Evolutionary conservation across 2,797 vertebrate genomes (phyloP).

Genomic region (Chelon auratus): DNA sequence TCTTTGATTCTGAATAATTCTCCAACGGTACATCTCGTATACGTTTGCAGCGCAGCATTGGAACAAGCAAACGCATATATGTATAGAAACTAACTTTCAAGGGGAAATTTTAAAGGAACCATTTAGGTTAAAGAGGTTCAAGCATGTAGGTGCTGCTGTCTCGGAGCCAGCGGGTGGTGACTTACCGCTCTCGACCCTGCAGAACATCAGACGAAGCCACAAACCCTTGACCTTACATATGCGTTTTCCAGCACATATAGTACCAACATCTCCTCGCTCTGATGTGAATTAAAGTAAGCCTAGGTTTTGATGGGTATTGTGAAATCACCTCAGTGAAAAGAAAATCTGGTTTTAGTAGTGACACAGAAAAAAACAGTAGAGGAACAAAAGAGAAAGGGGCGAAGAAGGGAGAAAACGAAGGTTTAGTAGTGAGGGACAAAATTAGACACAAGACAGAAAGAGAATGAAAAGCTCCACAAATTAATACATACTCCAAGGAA

Average conservation of each 20-base stretch:
- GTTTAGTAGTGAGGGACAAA: constrained; percentile 27
- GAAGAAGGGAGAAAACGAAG: constrained; percentile 6
- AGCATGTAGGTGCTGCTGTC: constrained; percentile 40
- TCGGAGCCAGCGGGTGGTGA: constrained; percentile 38
- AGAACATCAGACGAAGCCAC: constrained; percentile 29
- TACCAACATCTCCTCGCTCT: constrained; percentile 33
- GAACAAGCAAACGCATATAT: constrained; percentile 13
- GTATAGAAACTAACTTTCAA: constrained; percentile 42
- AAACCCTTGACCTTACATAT: constrained; percentile 40
- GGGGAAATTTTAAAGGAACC: constrained; percentile 28
- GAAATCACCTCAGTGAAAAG: background rate
- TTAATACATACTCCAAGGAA: constrained; percentile 66
- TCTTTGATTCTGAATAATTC: constrained; percentile 48
- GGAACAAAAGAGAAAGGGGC: constrained; percentile 1
- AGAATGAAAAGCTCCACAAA: constrained; percentile 57
- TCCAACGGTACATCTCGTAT: constrained; percentile 14
- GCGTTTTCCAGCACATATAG: constrained; percentile 22
- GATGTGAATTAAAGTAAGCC: constrained; percentile 26
- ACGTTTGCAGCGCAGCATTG: constrained; percentile 10
- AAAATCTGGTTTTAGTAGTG: background rate
- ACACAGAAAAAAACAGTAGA: background rate
- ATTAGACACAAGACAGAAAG: constrained; percentile 40
- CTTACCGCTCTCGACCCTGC: constrained; percentile 49
- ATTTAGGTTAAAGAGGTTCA: constrained; percentile 43
- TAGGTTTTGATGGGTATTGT: constrained; percentile 30